Evolutionary conservation across 2,888 invertebrate species (phyloP).

Genomic region (Rutpela maculata): DNA sequence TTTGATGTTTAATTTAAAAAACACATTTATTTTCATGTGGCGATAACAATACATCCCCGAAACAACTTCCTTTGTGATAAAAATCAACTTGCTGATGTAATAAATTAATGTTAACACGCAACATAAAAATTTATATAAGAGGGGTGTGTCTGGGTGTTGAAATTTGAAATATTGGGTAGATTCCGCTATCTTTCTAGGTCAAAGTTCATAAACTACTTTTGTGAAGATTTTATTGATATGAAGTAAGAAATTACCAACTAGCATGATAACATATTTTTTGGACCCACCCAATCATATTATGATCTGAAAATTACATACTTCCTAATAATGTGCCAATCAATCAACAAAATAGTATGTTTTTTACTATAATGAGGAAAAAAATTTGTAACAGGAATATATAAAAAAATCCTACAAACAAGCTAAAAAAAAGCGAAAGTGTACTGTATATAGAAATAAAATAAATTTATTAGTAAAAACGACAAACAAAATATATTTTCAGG

Average conservation of each 20-base stretch:
- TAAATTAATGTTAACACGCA: slow-evolving; percentile 48
- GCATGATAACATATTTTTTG: neutral
- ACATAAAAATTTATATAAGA: slow-evolving; percentile 39
- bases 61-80: slow-evolving; percentile 47
- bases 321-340: neutral
- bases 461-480: too few species aligned
- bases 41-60: slow-evolving; percentile 46
- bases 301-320: neutral
- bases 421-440: too few species aligned
- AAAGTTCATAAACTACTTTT: slow-evolving; percentile 19
- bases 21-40: slow-evolving; percentile 45
- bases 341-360: neutral
- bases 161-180: slow-evolving; percentile 38
- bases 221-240: slow-evolving; percentile 9
- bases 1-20: slow-evolving; percentile 48
- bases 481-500: too few species aligned
- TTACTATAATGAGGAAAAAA: neutral
- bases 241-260: neutral
- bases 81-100: slow-evolving; percentile 44
- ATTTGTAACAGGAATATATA: too few species aligned
- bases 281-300: neutral
- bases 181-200: slow-evolving; percentile 39
- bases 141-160: slow-evolving; percentile 35
- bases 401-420: too few species aligned
- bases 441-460: too few species aligned